A percentile compares a stretch with the other conserved stretches of the same genome.
Conservation (phyloP, 2,888 invertebrate species). For the Agriopis leucophaearia region DNA sequence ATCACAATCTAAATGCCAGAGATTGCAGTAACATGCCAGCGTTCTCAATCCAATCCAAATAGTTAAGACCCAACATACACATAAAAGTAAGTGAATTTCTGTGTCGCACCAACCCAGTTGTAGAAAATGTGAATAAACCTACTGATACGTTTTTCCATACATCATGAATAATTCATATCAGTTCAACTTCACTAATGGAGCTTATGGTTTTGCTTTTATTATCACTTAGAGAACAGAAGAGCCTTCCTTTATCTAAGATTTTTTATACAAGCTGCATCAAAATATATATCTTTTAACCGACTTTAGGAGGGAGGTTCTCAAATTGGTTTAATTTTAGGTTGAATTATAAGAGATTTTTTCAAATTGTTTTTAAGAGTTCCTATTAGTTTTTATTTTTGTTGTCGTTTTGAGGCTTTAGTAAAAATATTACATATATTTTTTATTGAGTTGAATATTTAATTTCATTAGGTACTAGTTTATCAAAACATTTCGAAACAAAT, state of each 20-base stretch:
- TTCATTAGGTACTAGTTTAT: too few relatives aligned
- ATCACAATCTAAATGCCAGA: constrained; percentile 12
- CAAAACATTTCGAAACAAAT: too few relatives aligned
- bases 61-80: constrained; percentile 42
- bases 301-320: too few relatives aligned
- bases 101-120: constrained; percentile 54
- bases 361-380: too few relatives aligned
- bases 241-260: constrained; percentile 1
- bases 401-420: too few relatives aligned
- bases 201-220: constrained; percentile 46
- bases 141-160: constrained; percentile 36
- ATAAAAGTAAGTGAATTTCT: constrained; percentile 62
- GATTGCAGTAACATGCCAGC: constrained; percentile 27
- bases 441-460: too few relatives aligned
- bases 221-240: constrained; percentile 20
- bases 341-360: too few relatives aligned
- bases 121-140: constrained; percentile 52
- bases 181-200: constrained; percentile 50
- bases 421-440: too few relatives aligned
- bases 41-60: constrained; percentile 32
- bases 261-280: not conserved
- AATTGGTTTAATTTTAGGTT: too few relatives aligned
- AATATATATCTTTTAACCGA: not conserved
- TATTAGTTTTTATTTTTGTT: too few relatives aligned
- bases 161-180: constrained; percentile 55